Conservation (phyloP, 2,797 vertebrate genomes). For the Hoplostethus mediterraneus region DNA sequence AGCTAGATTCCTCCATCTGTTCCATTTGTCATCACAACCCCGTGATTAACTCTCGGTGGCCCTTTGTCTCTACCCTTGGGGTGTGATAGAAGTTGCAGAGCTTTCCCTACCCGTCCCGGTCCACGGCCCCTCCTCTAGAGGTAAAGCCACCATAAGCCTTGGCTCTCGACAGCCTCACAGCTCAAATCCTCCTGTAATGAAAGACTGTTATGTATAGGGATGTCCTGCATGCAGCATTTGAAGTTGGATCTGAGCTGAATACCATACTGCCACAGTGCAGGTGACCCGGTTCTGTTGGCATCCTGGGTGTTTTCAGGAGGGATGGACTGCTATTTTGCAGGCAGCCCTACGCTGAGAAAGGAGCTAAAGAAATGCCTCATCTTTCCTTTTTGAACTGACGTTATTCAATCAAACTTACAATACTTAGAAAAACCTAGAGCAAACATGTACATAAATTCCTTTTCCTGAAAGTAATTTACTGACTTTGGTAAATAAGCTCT, state of each 20-base stretch:
- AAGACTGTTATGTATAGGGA: slow-evolving; percentile 25
- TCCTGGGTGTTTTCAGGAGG: background rate
- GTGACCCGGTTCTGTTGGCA: slow-evolving; percentile 16
- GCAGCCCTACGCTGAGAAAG: background rate
- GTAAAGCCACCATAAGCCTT: slow-evolving; percentile 38
- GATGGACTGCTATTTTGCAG: background rate
- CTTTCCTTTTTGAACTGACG: too few species aligned
- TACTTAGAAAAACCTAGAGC: too few species aligned
- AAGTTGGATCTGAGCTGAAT: slow-evolving; percentile 27
- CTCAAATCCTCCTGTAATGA: slow-evolving; percentile 64
- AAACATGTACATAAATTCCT: too few species aligned
- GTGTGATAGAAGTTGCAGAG: slow-evolving; percentile 42
- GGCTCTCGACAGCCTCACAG: slow-evolving; percentile 18
- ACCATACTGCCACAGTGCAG: background rate
- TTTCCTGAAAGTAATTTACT: too few species aligned
- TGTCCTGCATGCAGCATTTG: slow-evolving; percentile 20
- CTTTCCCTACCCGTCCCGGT: slow-evolving; percentile 9
- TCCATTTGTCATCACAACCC: slow-evolving; percentile 47
- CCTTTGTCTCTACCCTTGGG: background rate
- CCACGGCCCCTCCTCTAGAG: slow-evolving; percentile 20
- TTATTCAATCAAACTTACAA: too few species aligned
- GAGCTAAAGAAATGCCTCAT: too few species aligned
- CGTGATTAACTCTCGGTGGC: slow-evolving; percentile 37
- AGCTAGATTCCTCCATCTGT: slow-evolving; percentile 33
- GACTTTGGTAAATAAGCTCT: too few species aligned